A percentile compares a stretch with the other conserved stretches of the same genome.
phyloP scores from a whole-genome alignment of 2,888 invertebrate species.

The Ctena decussata region DNA sequence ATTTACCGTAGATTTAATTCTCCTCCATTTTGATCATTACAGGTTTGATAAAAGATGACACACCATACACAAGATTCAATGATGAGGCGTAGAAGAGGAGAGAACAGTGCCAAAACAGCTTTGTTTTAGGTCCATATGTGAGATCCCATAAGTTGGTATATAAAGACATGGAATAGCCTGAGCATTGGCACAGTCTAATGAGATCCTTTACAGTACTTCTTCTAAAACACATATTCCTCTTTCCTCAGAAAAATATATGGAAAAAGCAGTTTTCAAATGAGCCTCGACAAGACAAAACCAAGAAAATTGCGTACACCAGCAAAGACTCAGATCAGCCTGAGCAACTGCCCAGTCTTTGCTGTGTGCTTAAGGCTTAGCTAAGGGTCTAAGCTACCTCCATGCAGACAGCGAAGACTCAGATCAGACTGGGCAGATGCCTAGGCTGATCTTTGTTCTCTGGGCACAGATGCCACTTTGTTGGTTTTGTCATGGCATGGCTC shows the following conservation, averaged over 20 bases:
- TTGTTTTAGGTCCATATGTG: too few species aligned
- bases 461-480: background rate
- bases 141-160: too few species aligned
- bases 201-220: too few species aligned
- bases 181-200: too few species aligned
- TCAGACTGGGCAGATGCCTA: background rate
- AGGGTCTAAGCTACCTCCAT: too few species aligned
- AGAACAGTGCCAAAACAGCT: background rate
- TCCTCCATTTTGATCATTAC: too few species aligned
- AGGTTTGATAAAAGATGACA: slow-evolving; percentile 73
- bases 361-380: background rate
- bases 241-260: too few species aligned
- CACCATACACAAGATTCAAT: slow-evolving; percentile 69
- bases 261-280: too few species aligned
- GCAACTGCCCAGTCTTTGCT: background rate
- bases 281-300: background rate
- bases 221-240: too few species aligned
- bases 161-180: too few species aligned
- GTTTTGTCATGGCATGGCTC: background rate
- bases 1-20: too few species aligned
- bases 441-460: background rate
- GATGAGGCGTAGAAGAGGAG: slow-evolving; percentile 26
- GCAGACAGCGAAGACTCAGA: background rate
- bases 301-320: background rate
- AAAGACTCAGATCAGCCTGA: background rate